Evolutionary conservation across 2,113 vertebrate species (phyloP).

Genomic region (Stegostoma tigrinum): DNA sequence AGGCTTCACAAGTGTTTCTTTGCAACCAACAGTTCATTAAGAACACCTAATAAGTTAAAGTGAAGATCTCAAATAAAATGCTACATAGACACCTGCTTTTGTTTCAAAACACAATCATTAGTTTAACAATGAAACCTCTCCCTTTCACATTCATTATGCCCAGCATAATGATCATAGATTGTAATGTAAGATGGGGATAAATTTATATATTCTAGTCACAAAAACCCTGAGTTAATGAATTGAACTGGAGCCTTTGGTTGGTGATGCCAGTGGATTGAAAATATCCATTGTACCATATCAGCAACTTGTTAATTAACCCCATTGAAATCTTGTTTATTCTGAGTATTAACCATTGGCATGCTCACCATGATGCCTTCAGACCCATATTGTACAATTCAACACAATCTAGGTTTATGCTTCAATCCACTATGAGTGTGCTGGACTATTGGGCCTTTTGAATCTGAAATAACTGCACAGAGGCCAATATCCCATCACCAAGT

Average conservation of each 20-base stretch:
- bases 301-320: background rate
- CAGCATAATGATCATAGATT: background rate
- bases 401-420: background rate
- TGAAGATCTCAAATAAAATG: conserved; percentile 6
- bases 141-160: background rate
- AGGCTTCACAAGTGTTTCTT: background rate
- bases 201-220: too few species aligned
- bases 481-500: too few species aligned
- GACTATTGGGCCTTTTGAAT: background rate
- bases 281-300: background rate
- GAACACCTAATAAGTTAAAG: background rate
- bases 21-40: background rate
- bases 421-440: background rate
- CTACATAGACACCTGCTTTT: background rate
- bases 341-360: background rate
- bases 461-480: too few species aligned
- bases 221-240: background rate
- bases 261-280: background rate
- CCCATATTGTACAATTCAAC: background rate
- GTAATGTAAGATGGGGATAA: background rate
- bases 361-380: background rate
- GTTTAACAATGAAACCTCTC: background rate
- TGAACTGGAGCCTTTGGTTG: background rate
- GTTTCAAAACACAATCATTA: background rate
- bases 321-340: background rate